Evolutionary conservation across 2,113 vertebrate species (phyloP), one percentile per base, ranked within the genome.

Genomic region (Apaloderma vittatum): DNA sequence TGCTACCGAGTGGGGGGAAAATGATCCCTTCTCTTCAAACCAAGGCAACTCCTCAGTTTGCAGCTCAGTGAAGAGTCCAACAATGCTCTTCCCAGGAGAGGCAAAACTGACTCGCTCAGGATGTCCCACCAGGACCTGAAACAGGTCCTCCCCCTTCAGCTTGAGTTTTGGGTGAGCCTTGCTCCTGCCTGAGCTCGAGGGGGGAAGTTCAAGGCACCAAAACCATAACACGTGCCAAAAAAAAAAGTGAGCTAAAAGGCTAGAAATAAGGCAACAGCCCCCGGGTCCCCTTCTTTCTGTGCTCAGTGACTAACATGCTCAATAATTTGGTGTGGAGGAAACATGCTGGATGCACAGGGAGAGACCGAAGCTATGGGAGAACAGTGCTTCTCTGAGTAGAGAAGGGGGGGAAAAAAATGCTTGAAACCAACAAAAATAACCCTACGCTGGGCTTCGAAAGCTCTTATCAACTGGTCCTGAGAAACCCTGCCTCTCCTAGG

Each of bases 361-460:
- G 37, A 59, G n/a, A 59, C 15, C 0, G 2, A 48, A 66, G 32
- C 32, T 4, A 0, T 7, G 12, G 27, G 8, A 45, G 15, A 81
- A 78, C 7, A 4, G 48, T 16, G 15, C 19, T 83, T 82, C 46
- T 67, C 45, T 36, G 37, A 79, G 52, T 3, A 1, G 52, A 36
- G 13, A 40, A 27, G 7, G 8, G 21, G 8, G 2, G 2, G 5
- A n/a, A n/a, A 77, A 82, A 76, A 18, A 4, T 24, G 17, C 27
- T n/a, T 58, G 57, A 76, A 73, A 8, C 3, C 46, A 74, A 67
- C 19, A 66, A 52, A 84, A 87, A 74, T 9, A 76, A 73, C 52
- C 17, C 21, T 32, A 63, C 4, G 1, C 79, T 32, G 20, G 15
- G 48, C 65, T 90, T 77, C 71, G 66, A 49, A 85, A 79, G 9